These are phyloP conservation scores for Myotis lucifugus DNA, from an alignment of 2,113 vertebrate species.

Conservation along the genomic window DNA sequence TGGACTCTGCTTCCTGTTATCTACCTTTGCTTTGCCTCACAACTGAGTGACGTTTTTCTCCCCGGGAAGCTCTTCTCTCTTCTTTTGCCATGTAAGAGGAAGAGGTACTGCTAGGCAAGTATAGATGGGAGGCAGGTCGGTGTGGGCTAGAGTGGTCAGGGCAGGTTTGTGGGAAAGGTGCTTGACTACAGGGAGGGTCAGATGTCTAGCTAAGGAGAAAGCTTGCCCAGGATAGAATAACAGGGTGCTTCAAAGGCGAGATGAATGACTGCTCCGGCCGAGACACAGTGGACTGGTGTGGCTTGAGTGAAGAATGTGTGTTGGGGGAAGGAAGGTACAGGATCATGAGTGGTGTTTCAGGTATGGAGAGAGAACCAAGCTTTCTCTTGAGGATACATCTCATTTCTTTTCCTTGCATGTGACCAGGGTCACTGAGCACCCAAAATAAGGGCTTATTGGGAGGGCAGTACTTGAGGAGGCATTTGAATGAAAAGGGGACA, in stretches of 20 bases:
- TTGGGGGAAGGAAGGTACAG: neutral
- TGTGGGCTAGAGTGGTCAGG: neutral
- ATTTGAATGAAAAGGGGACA: neutral
- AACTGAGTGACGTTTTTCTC: neutral
- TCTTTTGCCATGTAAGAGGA: neutral
- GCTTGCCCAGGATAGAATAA: neutral
- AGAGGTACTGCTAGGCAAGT: neutral
- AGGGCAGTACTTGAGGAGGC: neutral
- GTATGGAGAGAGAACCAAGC: neutral
- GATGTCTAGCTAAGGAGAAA: neutral
- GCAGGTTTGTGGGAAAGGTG: neutral
- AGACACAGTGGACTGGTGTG: accelerated
- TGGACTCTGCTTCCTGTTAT: neutral
- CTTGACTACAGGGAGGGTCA: neutral
- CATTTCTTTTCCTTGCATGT: neutral
- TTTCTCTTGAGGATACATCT: neutral
- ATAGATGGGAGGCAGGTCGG: neutral
- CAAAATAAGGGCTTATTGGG: neutral
- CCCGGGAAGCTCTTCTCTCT: neutral
- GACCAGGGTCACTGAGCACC: neutral
- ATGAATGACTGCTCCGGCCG: neutral
- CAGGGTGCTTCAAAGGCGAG: neutral
- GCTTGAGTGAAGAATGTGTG: neutral
- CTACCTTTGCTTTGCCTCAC: neutral
- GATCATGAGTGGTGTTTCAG: neutral